phyloP scores from a whole-genome alignment of 2,888 invertebrate species.

The Caenorhabditis zanzibari region DNA sequence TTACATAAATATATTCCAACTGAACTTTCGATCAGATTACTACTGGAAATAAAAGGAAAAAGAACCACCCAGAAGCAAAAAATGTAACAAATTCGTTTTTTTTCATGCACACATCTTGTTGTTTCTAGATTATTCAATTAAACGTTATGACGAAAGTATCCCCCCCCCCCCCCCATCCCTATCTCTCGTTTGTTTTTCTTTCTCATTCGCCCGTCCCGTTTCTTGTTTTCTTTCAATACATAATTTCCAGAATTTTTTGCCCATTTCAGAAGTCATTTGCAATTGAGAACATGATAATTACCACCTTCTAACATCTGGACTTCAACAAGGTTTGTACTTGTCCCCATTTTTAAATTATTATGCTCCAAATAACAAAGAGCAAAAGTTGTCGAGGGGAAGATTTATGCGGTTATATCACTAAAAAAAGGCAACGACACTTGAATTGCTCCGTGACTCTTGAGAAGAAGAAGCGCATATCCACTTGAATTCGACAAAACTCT shows the following conservation, averaged over 20 bases:
- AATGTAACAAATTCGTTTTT: conserved; percentile 13
- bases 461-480: conserved; percentile 43
- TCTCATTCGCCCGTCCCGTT: neutral
- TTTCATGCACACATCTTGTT: conserved; percentile 20
- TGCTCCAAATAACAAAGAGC: conserved; percentile 10
- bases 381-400: conserved; percentile 22
- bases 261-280: conserved; percentile 17
- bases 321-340: conserved; percentile 26
- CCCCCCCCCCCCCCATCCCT: neutral
- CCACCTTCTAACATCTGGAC: conserved; percentile 13
- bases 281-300: conserved; percentile 26
- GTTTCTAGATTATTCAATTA: conserved; percentile 45
- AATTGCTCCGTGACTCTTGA: conserved; percentile 51
- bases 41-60: neutral
- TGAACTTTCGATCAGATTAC: neutral
- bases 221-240: conserved; percentile 7
- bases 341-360: conserved; percentile 13
- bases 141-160: conserved; percentile 33
- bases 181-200: conserved; percentile 21
- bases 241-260: neutral
- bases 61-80: conserved; percentile 2
- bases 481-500: conserved; percentile 40
- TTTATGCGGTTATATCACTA: conserved; percentile 38
- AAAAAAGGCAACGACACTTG: conserved; percentile 42
- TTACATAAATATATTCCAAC: neutral